phyloP scores from a whole-genome alignment of 2,797 vertebrate genomes.

The Staurois parvus region DNA sequence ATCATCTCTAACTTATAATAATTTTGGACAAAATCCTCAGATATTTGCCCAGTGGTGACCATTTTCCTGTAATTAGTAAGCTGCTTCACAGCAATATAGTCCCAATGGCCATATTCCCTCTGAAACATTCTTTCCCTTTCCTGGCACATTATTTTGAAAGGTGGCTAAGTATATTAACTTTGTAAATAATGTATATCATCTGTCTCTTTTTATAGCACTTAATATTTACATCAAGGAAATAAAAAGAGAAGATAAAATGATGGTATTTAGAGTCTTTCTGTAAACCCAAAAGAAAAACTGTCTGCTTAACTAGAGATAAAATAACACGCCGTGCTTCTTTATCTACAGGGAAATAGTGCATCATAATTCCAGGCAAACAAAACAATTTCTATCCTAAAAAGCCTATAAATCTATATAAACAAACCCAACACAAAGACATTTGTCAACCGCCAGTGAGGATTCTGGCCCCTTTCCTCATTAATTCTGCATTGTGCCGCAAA shows the following conservation, averaged over 20 bases:
- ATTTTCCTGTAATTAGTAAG: no score
- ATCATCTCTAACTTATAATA: no score
- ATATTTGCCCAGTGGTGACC: no score
- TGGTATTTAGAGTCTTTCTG: not conserved
- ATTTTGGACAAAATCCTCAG: no score
- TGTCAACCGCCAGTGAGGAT: constrained; percentile 9
- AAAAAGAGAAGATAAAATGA: constrained; percentile 6
- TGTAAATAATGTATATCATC: no score
- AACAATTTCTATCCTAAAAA: constrained; percentile 27
- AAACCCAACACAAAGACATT: constrained; percentile 25
- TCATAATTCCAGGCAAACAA: constrained; percentile 7
- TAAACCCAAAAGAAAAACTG: not conserved
- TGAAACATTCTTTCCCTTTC: no score
- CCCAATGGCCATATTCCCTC: no score
- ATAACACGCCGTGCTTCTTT: not conserved
- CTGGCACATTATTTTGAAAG: no score
- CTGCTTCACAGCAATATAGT: no score
- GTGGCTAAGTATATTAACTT: no score
- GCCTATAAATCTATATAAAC: constrained; percentile 29
- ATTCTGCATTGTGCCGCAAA: constrained; percentile 15
- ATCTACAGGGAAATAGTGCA: constrained; percentile 14
- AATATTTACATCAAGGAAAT: not conserved
- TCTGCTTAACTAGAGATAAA: not conserved
- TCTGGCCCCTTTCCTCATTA: constrained; percentile 25
- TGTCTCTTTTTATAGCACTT: no score